Evolutionary conservation across 1,140 invertebrate genomes (phyloP).

Genomic region (Drosophila sucinea): DNA sequence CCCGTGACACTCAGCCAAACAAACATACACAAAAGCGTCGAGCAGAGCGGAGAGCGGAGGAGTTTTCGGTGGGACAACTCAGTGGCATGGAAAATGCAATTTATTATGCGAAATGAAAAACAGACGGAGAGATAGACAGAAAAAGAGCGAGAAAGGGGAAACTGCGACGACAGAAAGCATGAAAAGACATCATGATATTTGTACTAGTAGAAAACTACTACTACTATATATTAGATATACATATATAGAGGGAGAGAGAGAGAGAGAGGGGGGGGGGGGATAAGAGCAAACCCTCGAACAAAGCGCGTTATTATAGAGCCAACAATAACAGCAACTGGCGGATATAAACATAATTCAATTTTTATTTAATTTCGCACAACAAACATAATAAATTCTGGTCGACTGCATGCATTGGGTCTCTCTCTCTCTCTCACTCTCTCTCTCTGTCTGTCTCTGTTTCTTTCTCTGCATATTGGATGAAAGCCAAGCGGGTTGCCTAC

Average conservation of each 20-base stretch:
- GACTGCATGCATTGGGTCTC: constrained; percentile 46
- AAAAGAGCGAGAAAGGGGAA: constrained; percentile 9
- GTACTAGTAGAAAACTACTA: constrained; percentile 1
- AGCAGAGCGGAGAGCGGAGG: constrained; percentile 1
- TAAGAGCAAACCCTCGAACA: constrained; percentile 41
- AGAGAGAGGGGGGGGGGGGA: neutral
- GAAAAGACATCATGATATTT: constrained; percentile 14
- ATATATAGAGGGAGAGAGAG: constrained; percentile 27
- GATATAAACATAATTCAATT: constrained; percentile 81
- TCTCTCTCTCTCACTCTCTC: neutral
- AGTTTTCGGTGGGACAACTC: constrained; percentile 38
- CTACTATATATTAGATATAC: constrained; percentile 6
- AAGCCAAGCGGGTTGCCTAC: constrained; percentile 49
- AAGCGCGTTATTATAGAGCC: constrained; percentile 72
- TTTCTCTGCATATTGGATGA: constrained; percentile 31
- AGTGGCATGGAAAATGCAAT: constrained; percentile 81
- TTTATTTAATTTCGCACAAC: constrained; percentile 79
- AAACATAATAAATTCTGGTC: constrained; percentile 77
- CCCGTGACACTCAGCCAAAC: constrained; percentile 50
- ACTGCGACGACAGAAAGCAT: constrained; percentile 11
- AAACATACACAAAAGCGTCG: constrained; percentile 38
- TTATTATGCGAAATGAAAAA: constrained; percentile 82
- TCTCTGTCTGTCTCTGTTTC: no score
- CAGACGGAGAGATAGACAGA: constrained; percentile 37
- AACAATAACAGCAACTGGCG: constrained; percentile 74